These are phyloP conservation scores for Amiota mariae DNA, from an alignment of 2,888 invertebrate genomes.

Conservation along the genomic window DNA sequence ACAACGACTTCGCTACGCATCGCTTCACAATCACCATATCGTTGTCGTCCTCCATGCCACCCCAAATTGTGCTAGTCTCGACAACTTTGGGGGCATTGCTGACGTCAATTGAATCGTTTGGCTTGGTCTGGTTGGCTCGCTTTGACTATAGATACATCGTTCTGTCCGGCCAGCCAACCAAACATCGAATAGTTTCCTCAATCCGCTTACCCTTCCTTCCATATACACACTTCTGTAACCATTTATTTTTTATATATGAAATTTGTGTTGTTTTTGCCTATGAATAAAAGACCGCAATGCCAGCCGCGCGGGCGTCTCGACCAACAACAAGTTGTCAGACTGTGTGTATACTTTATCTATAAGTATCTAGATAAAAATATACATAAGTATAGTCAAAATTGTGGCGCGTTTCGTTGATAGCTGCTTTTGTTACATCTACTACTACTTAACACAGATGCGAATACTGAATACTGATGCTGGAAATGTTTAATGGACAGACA, in stretches of 20 bases:
- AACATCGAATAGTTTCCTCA: neutral
- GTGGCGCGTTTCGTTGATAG: too few relatives aligned
- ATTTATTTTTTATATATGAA: too few relatives aligned
- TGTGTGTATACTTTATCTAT: neutral
- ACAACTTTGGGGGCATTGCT: conserved; percentile 72
- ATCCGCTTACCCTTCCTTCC: too few relatives aligned
- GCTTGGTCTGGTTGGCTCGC: too few relatives aligned
- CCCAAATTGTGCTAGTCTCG: neutral
- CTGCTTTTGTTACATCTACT: too few relatives aligned
- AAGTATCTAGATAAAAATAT: too few relatives aligned
- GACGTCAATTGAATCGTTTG: conserved; percentile 65
- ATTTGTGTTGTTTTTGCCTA: neutral
- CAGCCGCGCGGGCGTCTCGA: conserved; percentile 14
- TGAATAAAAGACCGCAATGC: conserved; percentile 15
- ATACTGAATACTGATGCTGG: too few relatives aligned
- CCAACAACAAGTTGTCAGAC: neutral
- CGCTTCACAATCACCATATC: neutral
- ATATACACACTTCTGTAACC: too few relatives aligned
- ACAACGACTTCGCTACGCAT: too few relatives aligned
- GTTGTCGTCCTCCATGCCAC: conserved; percentile 12
- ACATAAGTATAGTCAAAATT: too few relatives aligned
- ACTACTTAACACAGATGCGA: too few relatives aligned
- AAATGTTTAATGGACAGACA: too few relatives aligned
- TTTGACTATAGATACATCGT: neutral
- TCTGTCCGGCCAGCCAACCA: conserved; percentile 3